Conservation (phyloP, 2,888 invertebrate species). For the Malthinus flaveolus region DNA sequence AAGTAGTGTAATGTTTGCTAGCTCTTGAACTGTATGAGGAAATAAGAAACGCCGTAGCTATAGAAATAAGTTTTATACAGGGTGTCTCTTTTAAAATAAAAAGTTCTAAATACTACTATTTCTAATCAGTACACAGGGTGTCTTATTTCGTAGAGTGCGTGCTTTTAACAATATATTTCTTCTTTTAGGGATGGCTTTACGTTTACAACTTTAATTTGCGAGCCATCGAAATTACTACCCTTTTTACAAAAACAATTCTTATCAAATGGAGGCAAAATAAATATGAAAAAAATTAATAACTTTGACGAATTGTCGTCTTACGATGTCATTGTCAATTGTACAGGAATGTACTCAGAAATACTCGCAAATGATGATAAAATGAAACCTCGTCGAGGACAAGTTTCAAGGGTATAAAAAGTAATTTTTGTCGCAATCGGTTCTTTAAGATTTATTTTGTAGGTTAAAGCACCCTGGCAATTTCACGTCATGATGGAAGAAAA, state of each 20-base stretch:
- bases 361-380: constrained; percentile 66
- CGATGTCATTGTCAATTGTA: constrained; percentile 79
- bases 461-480: constrained; percentile 70
- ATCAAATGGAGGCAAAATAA: constrained; percentile 61
- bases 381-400: constrained; percentile 75
- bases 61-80: too few species aligned
- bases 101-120: too few species aligned
- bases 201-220: constrained; percentile 70
- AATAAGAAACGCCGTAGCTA: too few species aligned
- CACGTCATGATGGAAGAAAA: constrained; percentile 63
- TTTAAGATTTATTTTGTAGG: constrained; percentile 55
- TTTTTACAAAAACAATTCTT: constrained; percentile 67
- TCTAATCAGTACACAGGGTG: too few species aligned
- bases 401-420: constrained; percentile 60
- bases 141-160: neutral
- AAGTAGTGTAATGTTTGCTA: too few species aligned
- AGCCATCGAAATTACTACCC: constrained; percentile 67
- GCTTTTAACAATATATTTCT: neutral
- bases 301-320: constrained; percentile 56
- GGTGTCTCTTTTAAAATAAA: too few species aligned
- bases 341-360: constrained; percentile 68
- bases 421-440: neutral
- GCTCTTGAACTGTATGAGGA: too few species aligned
- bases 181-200: constrained; percentile 62
- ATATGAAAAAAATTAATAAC: constrained; percentile 56